These are phyloP conservation scores for Bombylius discolor DNA, from an alignment of 2,888 invertebrate genomes.

Conservation along the genomic window DNA sequence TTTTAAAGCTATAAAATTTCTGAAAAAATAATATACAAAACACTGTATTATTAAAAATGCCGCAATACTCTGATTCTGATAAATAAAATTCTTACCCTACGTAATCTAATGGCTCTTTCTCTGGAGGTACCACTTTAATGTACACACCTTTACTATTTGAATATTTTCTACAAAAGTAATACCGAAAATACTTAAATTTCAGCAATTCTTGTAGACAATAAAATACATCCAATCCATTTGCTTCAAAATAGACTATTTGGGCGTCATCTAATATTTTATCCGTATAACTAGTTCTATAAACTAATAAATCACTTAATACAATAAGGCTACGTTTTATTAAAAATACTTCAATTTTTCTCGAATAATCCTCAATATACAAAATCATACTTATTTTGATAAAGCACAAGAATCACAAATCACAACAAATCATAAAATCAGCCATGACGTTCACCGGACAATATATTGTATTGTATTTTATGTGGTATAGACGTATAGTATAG, in stretches of 20 bases:
- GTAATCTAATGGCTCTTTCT: constrained; percentile 53
- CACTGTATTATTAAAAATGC: background rate
- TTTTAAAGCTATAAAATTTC: constrained; percentile 40
- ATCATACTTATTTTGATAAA: background rate
- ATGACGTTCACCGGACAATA: too few relatives aligned
- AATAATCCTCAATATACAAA: background rate
- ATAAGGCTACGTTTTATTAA: background rate
- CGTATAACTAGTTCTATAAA: background rate
- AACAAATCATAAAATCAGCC: too few relatives aligned
- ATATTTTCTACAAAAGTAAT: background rate
- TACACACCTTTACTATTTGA: constrained; percentile 17
- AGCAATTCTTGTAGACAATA: constrained; percentile 5
- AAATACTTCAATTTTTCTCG: background rate
- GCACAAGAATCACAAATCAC: too few relatives aligned
- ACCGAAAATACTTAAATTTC: background rate
- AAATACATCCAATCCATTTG: constrained; percentile 11
- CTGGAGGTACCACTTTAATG: constrained; percentile 44
- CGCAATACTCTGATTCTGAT: background rate
- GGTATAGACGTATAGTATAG: too few relatives aligned
- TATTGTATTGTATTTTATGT: too few relatives aligned
- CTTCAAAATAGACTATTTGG: constrained; percentile 5
- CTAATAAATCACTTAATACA: background rate
- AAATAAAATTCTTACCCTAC: constrained; percentile 43
- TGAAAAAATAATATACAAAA: constrained; percentile 20
- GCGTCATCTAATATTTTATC: background rate